Evolutionary conservation across 2,888 invertebrate species (phyloP).

Genomic region (Hypena proboscidalis): DNA sequence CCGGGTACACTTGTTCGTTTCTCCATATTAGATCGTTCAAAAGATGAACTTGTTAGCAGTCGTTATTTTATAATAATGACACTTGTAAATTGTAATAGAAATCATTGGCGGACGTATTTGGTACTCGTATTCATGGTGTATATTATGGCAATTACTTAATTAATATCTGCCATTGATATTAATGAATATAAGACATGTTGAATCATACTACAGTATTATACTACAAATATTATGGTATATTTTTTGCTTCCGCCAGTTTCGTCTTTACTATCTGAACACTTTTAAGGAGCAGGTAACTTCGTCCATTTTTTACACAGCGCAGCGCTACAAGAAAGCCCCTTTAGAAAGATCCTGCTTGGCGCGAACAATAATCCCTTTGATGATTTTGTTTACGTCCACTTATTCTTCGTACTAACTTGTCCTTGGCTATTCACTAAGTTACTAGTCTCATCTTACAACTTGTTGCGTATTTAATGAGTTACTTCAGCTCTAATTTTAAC

Average conservation of each 20-base stretch:
- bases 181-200: too few species aligned
- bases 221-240: conserved; percentile 14
- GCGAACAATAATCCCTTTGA: conserved; percentile 44
- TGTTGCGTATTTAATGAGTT: conserved; percentile 12
- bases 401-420: conserved; percentile 22
- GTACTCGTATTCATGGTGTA: conserved; percentile 7
- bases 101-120: conserved; percentile 48
- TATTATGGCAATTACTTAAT: conserved; percentile 6
- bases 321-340: conserved; percentile 56
- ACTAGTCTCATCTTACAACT: conserved; percentile 22
- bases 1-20: conserved; percentile 66
- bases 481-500: conserved; percentile 23
- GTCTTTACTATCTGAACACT: conserved; percentile 14
- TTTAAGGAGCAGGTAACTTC: conserved; percentile 69
- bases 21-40: conserved; percentile 48
- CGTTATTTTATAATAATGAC: conserved; percentile 26
- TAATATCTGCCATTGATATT: background rate
- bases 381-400: conserved; percentile 40
- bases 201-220: background rate
- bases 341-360: conserved; percentile 38
- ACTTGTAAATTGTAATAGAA: conserved; percentile 44
- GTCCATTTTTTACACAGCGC: conserved; percentile 70
- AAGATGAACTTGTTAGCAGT: conserved; percentile 26
- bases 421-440: conserved; percentile 28
- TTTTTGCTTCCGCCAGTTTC: conserved; percentile 18